Evolutionary conservation across 2,888 invertebrate genomes (phyloP).

Genomic region (Epinotia demarniana): DNA sequence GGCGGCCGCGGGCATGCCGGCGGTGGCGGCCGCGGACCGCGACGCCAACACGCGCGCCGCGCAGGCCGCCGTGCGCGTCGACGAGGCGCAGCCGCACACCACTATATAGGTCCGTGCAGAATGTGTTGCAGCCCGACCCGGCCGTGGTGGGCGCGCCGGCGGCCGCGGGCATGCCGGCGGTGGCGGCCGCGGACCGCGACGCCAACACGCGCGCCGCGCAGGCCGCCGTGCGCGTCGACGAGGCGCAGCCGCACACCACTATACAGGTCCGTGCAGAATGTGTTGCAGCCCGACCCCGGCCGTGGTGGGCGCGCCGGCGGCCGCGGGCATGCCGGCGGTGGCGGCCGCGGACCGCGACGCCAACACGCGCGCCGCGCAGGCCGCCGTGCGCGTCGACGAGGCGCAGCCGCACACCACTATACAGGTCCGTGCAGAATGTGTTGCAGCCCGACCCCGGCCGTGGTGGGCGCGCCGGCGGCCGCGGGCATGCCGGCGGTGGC

Average conservation of each 20-base stretch:
- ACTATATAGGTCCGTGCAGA: slow-evolving; percentile 85
- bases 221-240: slow-evolving; percentile 85
- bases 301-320: slow-evolving; percentile 85
- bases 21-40: slow-evolving; percentile 68
- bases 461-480: slow-evolving; percentile 85
- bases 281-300: slow-evolving; percentile 88
- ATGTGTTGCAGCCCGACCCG: slow-evolving; percentile 86
- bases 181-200: slow-evolving; percentile 72
- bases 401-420: slow-evolving; percentile 91
- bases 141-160: slow-evolving; percentile 86
- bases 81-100: slow-evolving; percentile 89
- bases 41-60: slow-evolving; percentile 89
- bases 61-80: slow-evolving; percentile 85
- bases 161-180: slow-evolving; percentile 70
- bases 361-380: slow-evolving; percentile 89
- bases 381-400: slow-evolving; percentile 86
- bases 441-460: slow-evolving; percentile 89
- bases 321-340: slow-evolving; percentile 68
- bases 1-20: slow-evolving; percentile 75
- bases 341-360: slow-evolving; percentile 81
- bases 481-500: slow-evolving; percentile 66
- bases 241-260: slow-evolving; percentile 90
- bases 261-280: slow-evolving; percentile 81
- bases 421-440: slow-evolving; percentile 71
- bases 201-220: slow-evolving; percentile 90